Evolutionary conservation across 2,888 invertebrate species (phyloP).

Genomic region (Linhomoeus sp.): DNA sequence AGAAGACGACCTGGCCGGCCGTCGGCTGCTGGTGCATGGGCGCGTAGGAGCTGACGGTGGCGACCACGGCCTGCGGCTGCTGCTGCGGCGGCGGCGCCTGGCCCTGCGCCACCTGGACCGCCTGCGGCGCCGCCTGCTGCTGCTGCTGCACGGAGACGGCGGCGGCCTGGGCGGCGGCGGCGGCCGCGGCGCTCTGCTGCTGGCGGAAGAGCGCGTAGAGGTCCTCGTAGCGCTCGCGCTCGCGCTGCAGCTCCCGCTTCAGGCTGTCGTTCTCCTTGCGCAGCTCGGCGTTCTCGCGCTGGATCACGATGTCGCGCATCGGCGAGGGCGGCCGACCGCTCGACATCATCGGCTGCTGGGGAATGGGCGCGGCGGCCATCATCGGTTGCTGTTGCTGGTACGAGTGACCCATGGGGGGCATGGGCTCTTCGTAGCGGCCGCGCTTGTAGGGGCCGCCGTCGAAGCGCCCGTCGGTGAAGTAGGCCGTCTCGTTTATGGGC

Average conservation of each 20-base stretch:
- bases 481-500: not conserved
- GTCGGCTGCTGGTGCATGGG: constrained; percentile 3
- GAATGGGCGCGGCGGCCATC: not conserved
- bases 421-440: constrained; percentile 2
- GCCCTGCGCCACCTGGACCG: constrained; percentile 3
- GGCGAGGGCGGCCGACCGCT: too few relatives aligned
- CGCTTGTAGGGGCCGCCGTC: constrained; percentile 4
- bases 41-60: not conserved
- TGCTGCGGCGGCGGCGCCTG: constrained; percentile 1
- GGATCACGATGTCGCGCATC: constrained; percentile 8
- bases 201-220: constrained; percentile 17
- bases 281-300: constrained; percentile 15
- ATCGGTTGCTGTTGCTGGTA: too few relatives aligned
- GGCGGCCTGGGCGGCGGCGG: not conserved
- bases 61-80: not conserved
- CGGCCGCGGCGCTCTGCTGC: constrained; percentile 7
- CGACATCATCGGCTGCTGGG: too few relatives aligned
- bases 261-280: constrained; percentile 15
- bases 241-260: constrained; percentile 12
- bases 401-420: not conserved
- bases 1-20: not conserved
- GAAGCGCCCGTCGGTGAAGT: constrained; percentile 5
- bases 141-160: not conserved
- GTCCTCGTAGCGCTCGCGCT: constrained; percentile 13
- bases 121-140: not conserved